Conservation (phyloP, 2,797 vertebrate genomes). For the Masticophis lateralis region DNA sequence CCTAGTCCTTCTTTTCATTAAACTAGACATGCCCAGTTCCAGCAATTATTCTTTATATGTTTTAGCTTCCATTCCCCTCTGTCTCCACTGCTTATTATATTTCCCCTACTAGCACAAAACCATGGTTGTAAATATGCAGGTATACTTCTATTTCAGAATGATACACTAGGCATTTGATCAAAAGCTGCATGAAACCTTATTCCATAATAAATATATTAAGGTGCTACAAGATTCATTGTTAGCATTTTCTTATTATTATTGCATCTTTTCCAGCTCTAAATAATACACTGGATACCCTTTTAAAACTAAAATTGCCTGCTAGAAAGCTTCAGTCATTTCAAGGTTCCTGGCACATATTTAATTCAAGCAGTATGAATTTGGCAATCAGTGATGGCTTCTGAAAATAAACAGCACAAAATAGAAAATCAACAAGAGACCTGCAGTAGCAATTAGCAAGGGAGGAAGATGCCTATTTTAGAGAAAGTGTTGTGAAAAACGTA, state of each 20-base stretch:
- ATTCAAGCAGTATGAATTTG: background rate
- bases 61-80: background rate
- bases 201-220: background rate
- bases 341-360: background rate
- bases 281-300: background rate
- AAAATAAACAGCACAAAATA: background rate
- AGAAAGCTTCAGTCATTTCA: background rate
- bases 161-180: background rate
- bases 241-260: background rate
- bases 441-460: slow-evolving; percentile 14
- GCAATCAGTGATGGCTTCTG: background rate
- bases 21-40: background rate
- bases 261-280: background rate
- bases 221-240: background rate
- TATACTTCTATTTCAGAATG: background rate
- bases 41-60: background rate
- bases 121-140: background rate
- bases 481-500: slow-evolving; percentile 16
- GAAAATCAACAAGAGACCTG: background rate
- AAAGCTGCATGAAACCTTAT: background rate
- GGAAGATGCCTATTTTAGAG: slow-evolving; percentile 6
- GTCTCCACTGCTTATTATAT: background rate
- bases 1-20: background rate
- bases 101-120: background rate
- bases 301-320: background rate